phyloP scores from a whole-genome alignment of 2,113 vertebrate genomes.

The Ranitomeya imitator region DNA sequence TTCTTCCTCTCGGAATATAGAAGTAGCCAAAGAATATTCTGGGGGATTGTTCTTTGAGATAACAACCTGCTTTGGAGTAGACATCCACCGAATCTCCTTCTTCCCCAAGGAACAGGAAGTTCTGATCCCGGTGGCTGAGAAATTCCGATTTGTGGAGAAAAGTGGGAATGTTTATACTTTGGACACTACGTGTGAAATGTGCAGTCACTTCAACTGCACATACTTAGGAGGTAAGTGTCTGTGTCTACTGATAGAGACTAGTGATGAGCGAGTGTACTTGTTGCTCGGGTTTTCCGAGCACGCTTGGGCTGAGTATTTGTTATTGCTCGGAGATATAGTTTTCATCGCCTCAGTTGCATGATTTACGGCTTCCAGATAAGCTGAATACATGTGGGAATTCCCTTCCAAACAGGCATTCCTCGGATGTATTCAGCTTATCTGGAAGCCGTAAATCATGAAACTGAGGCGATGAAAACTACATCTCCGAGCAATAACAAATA shows the following conservation, averaged over 20 bases:
- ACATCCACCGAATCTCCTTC: conserved; percentile 64
- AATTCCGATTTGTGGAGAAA: conserved; percentile 63
- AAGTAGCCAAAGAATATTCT: conserved; percentile 62
- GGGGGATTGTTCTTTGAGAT: conserved; percentile 64
- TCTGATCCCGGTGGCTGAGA: conserved; percentile 66
- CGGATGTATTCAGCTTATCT: too few relatives aligned
- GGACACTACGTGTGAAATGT: conserved; percentile 35
- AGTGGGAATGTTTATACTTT: conserved; percentile 50
- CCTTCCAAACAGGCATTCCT: too few relatives aligned
- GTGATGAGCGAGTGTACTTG: too few relatives aligned
- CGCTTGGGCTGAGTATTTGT: too few relatives aligned
- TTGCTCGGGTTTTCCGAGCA: too few relatives aligned
- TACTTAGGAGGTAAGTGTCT: conserved; percentile 48
- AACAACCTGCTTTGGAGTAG: conserved; percentile 67
- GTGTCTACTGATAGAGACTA: neutral
- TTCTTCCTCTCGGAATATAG: conserved; percentile 63
- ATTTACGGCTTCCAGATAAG: too few relatives aligned
- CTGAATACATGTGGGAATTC: too few relatives aligned
- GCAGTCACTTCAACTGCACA: conserved; percentile 48
- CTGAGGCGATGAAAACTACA: too few relatives aligned
- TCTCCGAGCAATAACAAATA: too few relatives aligned
- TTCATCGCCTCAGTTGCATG: too few relatives aligned
- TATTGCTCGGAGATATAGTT: too few relatives aligned
- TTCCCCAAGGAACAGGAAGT: conserved; percentile 64
- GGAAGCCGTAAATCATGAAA: too few relatives aligned